Evolutionary conservation across 2,113 vertebrate genomes (phyloP), one percentile per base, ranked within the genome.

Genomic region (Lophura nycthemera): DNA sequence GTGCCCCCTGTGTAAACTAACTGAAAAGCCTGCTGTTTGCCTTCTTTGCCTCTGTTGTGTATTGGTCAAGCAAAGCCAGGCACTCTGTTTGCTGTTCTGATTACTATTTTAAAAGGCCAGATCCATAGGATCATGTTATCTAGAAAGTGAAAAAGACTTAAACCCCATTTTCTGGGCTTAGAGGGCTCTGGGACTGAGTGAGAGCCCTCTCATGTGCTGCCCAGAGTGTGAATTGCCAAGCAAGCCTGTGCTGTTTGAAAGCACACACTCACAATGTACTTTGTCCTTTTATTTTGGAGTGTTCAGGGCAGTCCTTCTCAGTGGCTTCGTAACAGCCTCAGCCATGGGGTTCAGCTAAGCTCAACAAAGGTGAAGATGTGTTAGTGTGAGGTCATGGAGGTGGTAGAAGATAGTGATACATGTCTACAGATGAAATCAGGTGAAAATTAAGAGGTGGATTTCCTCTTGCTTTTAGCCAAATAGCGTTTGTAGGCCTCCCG

Each of bases 71-170:
- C 1, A 0, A 94, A 96, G 89, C 80, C 10, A 7, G 77, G 83
- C 15, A 18, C 52, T 91, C 72, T 95, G 91, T 96, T 96, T 96
- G 95, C 92, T 88, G 79, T 95, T 94, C 92, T 91, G 93, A 96
- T 95, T 95, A 95, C 87, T 89, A 85, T 90, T 95, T 94, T 97
- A 88, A 96, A 95, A 95, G 95, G 57, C 83, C 92, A 91, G 75
- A 96, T 94, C 88, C 80, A 67, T 70, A 83, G 89, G 91, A 94
- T 91, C 90, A 89, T 96, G 91, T 95, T 93, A 94, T 95, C 88
- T 80, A 89, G 92, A 95, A 94, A 48, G 2, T 73, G 67, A 87
- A 74, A 96, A 88, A 93, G 67, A 81, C 85, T 96, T 89, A 93
- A 96, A 95, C 38, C 24, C 82, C 56, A 83, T 69, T 92, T 65